Evolutionary conservation across 2,888 invertebrate genomes (phyloP).

Genomic region (Drosophila pseudotalamancana): DNA sequence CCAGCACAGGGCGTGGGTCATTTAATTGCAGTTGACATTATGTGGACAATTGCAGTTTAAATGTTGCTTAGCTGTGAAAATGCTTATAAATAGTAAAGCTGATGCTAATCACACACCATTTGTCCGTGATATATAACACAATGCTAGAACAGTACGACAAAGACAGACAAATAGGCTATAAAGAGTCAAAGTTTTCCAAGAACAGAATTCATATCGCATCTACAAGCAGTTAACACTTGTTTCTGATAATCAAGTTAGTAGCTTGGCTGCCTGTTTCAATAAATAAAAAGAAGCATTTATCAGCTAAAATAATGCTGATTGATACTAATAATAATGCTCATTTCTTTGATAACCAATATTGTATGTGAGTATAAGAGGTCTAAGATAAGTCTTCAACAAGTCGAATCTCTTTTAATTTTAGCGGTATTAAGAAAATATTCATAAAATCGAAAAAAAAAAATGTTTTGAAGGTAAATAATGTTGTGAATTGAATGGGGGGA

Average conservation of each 20-base stretch:
- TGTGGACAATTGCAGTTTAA: conserved; percentile 19
- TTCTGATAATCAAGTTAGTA: neutral
- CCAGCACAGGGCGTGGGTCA: conserved; percentile 31
- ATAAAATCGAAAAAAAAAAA: no score
- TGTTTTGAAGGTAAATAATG: no score
- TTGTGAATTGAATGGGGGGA: no score
- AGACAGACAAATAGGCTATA: neutral
- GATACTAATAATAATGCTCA: no score
- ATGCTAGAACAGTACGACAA: neutral
- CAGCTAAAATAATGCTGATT: no score
- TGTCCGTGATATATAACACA: neutral
- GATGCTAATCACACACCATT: neutral
- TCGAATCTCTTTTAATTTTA: no score
- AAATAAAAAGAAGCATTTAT: conserved; percentile 12
- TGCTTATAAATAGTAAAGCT: neutral
- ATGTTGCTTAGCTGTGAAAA: neutral
- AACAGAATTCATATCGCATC: neutral
- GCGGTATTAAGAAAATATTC: no score
- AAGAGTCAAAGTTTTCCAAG: neutral
- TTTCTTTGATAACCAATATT: neutral
- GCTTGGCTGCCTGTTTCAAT: neutral
- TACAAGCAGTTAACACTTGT: conserved; percentile 5
- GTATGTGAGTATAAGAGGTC: no score
- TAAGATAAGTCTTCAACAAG: no score
- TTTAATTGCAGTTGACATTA: conserved; percentile 52